Conservation (phyloP, 2,888 invertebrate species). For the Drosophila sordidula region DNA sequence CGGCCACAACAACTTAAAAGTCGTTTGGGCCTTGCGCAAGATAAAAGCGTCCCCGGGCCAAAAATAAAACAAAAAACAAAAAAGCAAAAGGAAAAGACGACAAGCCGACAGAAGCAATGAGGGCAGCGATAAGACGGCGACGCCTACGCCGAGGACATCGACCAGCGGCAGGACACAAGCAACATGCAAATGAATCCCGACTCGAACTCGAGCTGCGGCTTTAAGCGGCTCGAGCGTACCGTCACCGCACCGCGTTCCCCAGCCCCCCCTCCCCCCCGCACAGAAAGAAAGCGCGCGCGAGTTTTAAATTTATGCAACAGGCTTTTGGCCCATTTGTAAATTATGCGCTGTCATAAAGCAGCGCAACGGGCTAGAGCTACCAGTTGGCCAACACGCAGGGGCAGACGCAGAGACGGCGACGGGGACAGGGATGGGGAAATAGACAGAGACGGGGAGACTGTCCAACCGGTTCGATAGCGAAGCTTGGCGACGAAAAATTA, state of each 20-base stretch:
- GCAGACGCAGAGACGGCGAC: not conserved
- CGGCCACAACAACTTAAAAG: constrained; percentile 56
- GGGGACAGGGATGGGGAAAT: not conserved
- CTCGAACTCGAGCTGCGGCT: constrained; percentile 39
- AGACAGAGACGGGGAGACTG: constrained; percentile 21
- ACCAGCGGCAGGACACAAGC: constrained; percentile 21
- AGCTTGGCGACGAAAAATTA: constrained; percentile 55
- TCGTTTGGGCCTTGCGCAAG: constrained; percentile 52
- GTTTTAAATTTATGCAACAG: constrained; percentile 74
- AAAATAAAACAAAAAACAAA: not conserved
- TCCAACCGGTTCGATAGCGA: constrained; percentile 53
- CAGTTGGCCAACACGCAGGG: not conserved
- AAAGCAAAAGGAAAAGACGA: constrained; percentile 33
- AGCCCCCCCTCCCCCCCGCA: no score
- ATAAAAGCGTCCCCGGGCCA: constrained; percentile 43
- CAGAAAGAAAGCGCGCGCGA: constrained; percentile 13
- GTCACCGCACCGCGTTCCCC: not conserved
- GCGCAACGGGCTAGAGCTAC: constrained; percentile 42
- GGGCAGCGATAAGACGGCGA: constrained; percentile 66
- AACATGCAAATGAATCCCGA: constrained; percentile 67
- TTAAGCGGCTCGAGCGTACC: constrained; percentile 44
- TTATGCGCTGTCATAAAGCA: constrained; percentile 80
- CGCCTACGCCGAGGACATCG: constrained; percentile 48
- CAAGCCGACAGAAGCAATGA: constrained; percentile 50
- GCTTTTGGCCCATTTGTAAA: constrained; percentile 79